Percentiles rank a stretch among this genome's conserved stretches.
These are phyloP conservation scores for Ammodytes dubius DNA, from an alignment of 2,113 vertebrate species.

Conservation along the genomic window DNA sequence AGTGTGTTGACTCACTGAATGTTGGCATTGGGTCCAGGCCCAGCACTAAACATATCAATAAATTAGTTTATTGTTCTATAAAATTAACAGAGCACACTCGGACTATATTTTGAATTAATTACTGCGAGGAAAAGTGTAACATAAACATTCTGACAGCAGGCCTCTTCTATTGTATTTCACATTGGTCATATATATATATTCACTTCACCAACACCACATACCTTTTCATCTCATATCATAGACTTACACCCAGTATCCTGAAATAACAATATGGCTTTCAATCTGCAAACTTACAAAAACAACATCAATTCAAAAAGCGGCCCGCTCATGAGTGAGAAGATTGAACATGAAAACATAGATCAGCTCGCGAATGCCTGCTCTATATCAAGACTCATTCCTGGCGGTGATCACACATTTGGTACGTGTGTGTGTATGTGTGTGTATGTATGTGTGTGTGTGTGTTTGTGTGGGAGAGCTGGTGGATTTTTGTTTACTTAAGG, in stretches of 20 bases:
- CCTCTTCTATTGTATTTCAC: constrained; percentile 35
- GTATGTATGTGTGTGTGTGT: constrained; percentile 40
- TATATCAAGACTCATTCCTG: constrained; percentile 72
- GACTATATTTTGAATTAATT: constrained; percentile 40
- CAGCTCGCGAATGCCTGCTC: constrained; percentile 74
- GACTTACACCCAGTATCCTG: constrained; percentile 64
- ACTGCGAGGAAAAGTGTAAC: constrained; percentile 48
- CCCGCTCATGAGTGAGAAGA: constrained; percentile 64
- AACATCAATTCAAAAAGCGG: constrained; percentile 62
- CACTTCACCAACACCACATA: constrained; percentile 44
- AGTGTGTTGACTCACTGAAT: constrained; percentile 59
- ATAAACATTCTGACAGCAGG: constrained; percentile 60
- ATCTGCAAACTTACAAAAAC: constrained; percentile 75
- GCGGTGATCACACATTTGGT: constrained; percentile 63
- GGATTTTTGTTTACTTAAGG: constrained; percentile 82
- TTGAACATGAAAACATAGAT: constrained; percentile 80
- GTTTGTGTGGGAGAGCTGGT: constrained; percentile 53
- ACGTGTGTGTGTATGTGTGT: constrained; percentile 26
- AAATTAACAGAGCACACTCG: constrained; percentile 29
- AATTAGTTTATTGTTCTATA: constrained; percentile 57
- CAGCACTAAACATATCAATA: constrained; percentile 41
- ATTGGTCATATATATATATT: constrained; percentile 45
- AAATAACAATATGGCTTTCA: constrained; percentile 73
- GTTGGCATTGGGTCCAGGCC: constrained; percentile 51
- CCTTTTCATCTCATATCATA: constrained; percentile 54